phyloP scores from a whole-genome alignment of 2,113 vertebrate genomes.

The Corythoichthys haematopterus region DNA sequence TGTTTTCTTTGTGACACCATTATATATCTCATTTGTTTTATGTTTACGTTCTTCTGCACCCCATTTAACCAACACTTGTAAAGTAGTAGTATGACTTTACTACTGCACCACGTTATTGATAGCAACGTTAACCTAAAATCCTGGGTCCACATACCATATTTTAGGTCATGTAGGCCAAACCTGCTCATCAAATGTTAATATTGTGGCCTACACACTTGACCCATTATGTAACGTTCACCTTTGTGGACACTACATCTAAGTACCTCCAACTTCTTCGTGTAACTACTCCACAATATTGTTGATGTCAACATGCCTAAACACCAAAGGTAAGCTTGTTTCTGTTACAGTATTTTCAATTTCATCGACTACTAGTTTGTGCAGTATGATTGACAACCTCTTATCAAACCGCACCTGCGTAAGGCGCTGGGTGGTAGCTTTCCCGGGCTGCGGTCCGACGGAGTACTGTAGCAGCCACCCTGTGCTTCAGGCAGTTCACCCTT shows the following conservation, averaged over 20 bases:
- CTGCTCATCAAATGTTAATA: too few relatives aligned
- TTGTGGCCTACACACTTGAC: too few relatives aligned
- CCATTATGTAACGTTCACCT: too few relatives aligned
- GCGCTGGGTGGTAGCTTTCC: constrained; percentile 81
- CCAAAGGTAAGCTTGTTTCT: background rate
- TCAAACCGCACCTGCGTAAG: constrained; percentile 78
- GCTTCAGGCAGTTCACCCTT: constrained; percentile 89
- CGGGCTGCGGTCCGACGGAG: constrained; percentile 73
- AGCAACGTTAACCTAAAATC: background rate
- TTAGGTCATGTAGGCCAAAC: too few relatives aligned
- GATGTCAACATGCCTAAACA: background rate
- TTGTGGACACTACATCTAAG: background rate
- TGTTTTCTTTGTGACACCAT: background rate
- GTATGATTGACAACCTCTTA: background rate
- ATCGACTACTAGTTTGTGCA: background rate
- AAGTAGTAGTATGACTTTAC: background rate
- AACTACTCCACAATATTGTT: background rate
- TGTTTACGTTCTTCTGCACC: background rate
- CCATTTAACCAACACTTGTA: background rate
- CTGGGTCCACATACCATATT: background rate
- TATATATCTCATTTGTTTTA: background rate
- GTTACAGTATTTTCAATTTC: background rate
- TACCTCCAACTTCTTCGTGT: background rate
- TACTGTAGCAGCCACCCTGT: constrained; percentile 87
- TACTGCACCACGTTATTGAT: background rate